These are phyloP conservation scores for Salvelinus alpinus DNA, from an alignment of 2,113 vertebrate genomes.

Conservation along the genomic window DNA sequence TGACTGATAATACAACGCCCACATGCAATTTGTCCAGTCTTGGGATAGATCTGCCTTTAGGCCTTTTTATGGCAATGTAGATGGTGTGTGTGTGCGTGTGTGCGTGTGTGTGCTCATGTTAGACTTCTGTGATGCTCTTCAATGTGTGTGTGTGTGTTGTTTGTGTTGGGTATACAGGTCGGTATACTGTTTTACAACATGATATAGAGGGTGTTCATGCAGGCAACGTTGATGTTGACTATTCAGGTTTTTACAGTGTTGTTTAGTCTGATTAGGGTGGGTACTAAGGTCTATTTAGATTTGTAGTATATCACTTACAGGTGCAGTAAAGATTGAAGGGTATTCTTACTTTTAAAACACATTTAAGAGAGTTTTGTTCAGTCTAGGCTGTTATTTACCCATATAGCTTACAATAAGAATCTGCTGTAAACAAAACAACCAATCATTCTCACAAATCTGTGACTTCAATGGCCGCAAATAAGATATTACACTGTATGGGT, in stretches of 20 bases:
- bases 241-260: conserved; percentile 24
- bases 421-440: no score
- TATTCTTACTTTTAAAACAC: no score
- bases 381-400: no score
- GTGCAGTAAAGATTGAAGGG: not conserved
- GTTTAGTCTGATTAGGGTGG: conserved; percentile 11
- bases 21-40: conserved; percentile 51
- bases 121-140: no score
- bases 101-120: not conserved
- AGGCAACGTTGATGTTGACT: not conserved
- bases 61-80: conserved; percentile 16
- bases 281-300: not conserved
- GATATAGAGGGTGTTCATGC: conserved; percentile 4
- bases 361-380: no score
- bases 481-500: no score
- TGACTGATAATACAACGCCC: conserved; percentile 37
- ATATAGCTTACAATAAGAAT: no score
- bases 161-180: not conserved
- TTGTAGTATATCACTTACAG: not conserved
- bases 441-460: no score
- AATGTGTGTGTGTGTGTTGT: conserved; percentile 26
- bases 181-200: not conserved
- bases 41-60: conserved; percentile 30
- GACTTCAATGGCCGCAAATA: no score
- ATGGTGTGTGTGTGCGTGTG: not conserved